Evolutionary conservation across 30 jellyfish, hydroid and myxozoan species (phyloP), one percentile per base, ranked within the genome.

Genomic region (Turritopsis dohrnii): DNA sequence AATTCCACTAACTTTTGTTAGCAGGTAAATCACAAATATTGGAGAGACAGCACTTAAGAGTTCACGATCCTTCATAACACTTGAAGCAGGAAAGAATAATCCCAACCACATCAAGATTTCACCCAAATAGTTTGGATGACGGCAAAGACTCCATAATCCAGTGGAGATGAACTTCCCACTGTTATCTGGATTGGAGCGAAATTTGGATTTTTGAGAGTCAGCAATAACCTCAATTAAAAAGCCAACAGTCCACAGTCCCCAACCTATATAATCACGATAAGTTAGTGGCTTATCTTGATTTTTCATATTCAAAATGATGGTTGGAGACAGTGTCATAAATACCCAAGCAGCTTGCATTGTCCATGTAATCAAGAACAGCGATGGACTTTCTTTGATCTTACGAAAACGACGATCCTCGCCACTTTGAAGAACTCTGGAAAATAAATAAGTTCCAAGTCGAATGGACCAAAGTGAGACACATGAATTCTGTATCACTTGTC

Each of bases 81-180:
- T 53, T 5, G 96, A 75, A 18, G 98, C 98, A 22, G 98, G 91
- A 19, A 87, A 53, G 73, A 88, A 93, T 22, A 88, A 72, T 22
- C 98, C 98, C 29, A 77, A 21, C 98, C 98, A 93, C 83, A 88
- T 66, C 87, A 89, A 16, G 80, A 93, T 88, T 79, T 93, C 98
- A n/a, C 98, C 98, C 3, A 93, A 82, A 79, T 93, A 93, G 75
- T 93, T 93, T 21, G 98, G 98, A 72, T 93, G 98, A 52, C 98
- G 95, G 20, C 95, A 93, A 1, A 88, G 30, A 31, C 94, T 74
- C 98, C 98, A 93, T 3, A 93, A 90, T 65, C 98, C 98, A 16
- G 88, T 75, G 16, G 81, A 53, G 71, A 93, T 79, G 90, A 95
- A 93, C 83, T 88, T 93, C n/a, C 95, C 96, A 29, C 79, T 87